Evolutionary conservation across 2,888 invertebrate genomes (phyloP).

Genomic region (Rutpela maculata): DNA sequence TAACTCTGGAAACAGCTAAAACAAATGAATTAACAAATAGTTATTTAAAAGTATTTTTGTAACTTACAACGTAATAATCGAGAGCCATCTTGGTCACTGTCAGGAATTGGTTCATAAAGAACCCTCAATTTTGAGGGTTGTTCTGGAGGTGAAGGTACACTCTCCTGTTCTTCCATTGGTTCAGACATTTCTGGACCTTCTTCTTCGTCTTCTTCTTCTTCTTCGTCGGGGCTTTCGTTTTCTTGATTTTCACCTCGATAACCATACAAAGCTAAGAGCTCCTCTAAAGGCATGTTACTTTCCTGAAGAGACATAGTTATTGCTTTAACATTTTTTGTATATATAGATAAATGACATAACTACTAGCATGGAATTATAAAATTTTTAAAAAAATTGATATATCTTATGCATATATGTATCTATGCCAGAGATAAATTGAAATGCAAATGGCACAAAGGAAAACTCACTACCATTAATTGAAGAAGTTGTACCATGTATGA

Average conservation of each 20-base stretch:
- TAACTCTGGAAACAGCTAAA: constrained; percentile 82
- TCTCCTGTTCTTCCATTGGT: constrained; percentile 68
- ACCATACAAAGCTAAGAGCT: constrained; percentile 92
- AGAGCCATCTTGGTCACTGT: constrained; percentile 72
- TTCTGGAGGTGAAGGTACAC: constrained; percentile 67
- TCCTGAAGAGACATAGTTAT: constrained; percentile 76
- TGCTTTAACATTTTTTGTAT: background rate
- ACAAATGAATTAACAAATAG: constrained; percentile 43
- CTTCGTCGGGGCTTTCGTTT: constrained; percentile 71
- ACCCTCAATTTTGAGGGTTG: constrained; percentile 77
- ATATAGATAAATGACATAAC: background rate
- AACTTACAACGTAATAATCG: constrained; percentile 76
- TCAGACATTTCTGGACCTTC: constrained; percentile 75
- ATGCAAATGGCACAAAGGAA: no score
- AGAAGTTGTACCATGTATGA: no score
- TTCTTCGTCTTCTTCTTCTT: constrained; percentile 74
- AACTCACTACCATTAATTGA: no score
- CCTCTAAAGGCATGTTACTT: constrained; percentile 97
- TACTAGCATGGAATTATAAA: background rate
- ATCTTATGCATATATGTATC: background rate
- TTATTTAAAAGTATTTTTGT: constrained; percentile 17
- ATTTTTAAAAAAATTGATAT: background rate
- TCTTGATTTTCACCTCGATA: constrained; percentile 74
- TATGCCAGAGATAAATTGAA: no score
- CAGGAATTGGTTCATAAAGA: constrained; percentile 75